Percentiles rank a stretch among this genome's conserved stretches.
Evolutionary conservation across 2,888 invertebrate genomes (phyloP).

Genomic region (Sisyra nigra): DNA sequence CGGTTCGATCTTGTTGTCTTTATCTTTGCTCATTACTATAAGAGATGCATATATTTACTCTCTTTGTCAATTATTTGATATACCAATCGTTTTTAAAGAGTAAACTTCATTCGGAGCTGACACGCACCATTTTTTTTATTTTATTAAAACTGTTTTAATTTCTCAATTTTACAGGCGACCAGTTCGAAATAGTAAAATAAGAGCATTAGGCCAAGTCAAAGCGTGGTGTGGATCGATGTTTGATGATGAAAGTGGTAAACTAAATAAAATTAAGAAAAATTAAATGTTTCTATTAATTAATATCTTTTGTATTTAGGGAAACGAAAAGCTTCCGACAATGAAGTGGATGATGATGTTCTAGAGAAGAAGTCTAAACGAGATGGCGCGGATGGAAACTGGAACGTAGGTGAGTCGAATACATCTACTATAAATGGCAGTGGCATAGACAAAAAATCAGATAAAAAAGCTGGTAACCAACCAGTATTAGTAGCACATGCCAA

Average conservation of each 20-base stretch:
- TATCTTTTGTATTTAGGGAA: slow-evolving; percentile 4
- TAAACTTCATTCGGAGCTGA: neutral
- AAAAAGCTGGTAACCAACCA: slow-evolving; percentile 18
- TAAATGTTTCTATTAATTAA: neutral
- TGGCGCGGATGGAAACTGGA: slow-evolving; percentile 16
- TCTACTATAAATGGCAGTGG: slow-evolving; percentile 29
- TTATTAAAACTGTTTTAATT: neutral
- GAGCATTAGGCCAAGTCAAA: slow-evolving; percentile 68
- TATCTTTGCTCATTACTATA: too few species aligned
- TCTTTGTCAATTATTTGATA: too few species aligned
- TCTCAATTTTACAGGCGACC: slow-evolving; percentile 34
- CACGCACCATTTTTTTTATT: neutral
- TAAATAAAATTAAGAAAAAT: neutral
- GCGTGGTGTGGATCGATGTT: slow-evolving; percentile 62
- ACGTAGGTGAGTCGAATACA: slow-evolving; percentile 8
- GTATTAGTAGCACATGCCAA: slow-evolving; percentile 38
- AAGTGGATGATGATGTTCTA: slow-evolving; percentile 8
- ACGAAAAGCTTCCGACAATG: slow-evolving; percentile 15
- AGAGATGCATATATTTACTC: too few species aligned
- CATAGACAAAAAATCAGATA: slow-evolving; percentile 30
- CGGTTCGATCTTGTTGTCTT: too few species aligned
- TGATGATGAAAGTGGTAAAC: slow-evolving; percentile 26
- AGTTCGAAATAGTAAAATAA: slow-evolving; percentile 62
- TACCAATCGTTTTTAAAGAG: neutral
- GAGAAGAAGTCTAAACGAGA: slow-evolving; percentile 17